A percentile compares a stretch with the other conserved stretches of the same genome.
phyloP scores from a whole-genome alignment of 2,888 invertebrate species.

The Dimorphilus gyrociliatus region DNA sequence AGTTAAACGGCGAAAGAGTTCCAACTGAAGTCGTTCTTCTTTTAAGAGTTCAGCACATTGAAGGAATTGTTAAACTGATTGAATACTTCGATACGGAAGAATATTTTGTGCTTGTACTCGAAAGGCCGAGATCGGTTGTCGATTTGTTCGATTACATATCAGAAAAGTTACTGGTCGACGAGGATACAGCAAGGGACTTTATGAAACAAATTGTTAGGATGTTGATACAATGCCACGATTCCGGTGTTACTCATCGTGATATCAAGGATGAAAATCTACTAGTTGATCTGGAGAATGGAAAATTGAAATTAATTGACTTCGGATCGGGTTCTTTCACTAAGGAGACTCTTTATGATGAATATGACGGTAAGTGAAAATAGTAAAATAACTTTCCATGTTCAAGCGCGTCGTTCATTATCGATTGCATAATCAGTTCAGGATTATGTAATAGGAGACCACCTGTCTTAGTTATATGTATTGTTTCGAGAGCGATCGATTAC shows the following conservation, averaged over 20 bases:
- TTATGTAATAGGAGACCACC: too few species aligned
- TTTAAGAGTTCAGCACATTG: slow-evolving; percentile 34
- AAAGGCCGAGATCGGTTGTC: slow-evolving; percentile 38
- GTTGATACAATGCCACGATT: slow-evolving; percentile 37
- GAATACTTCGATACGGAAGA: slow-evolving; percentile 40
- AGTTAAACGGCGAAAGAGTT: slow-evolving; percentile 34
- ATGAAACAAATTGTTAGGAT: slow-evolving; percentile 41
- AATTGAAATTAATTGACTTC: slow-evolving; percentile 45
- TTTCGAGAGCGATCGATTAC: too few species aligned
- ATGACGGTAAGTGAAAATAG: slow-evolving; percentile 49
- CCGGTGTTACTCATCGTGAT: slow-evolving; percentile 40
- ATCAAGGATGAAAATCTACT: slow-evolving; percentile 44
- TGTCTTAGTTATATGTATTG: too few species aligned
- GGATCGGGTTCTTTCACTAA: slow-evolving; percentile 46
- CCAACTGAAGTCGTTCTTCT: slow-evolving; percentile 41
- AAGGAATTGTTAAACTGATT: slow-evolving; percentile 40
- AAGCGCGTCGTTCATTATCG: too few species aligned
- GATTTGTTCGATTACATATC: slow-evolving; percentile 44
- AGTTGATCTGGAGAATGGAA: slow-evolving; percentile 38
- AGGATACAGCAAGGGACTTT: slow-evolving; percentile 37
- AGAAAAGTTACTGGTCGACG: slow-evolving; percentile 38
- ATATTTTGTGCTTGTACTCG: slow-evolving; percentile 41
- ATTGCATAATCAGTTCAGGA: too few species aligned
- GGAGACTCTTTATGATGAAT: slow-evolving; percentile 44
- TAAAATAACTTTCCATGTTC: too few species aligned